Conservation (phyloP, 2,797 vertebrate species). For the Lithobates sylvaticus region DNA sequence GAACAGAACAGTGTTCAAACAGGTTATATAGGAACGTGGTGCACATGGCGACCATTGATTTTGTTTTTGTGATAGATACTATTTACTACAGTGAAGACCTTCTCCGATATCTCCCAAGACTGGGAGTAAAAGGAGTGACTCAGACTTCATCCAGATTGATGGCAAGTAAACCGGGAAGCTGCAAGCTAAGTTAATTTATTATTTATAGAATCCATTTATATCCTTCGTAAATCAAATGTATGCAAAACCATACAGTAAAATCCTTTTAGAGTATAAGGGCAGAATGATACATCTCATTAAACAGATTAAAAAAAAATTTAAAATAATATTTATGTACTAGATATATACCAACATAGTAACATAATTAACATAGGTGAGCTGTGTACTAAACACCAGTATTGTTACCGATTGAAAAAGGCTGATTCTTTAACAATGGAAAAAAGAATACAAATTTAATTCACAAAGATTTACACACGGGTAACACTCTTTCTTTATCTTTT, state of each 20-base stretch:
- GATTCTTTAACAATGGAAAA: no score
- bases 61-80: background rate
- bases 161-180: background rate
- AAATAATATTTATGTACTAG: background rate
- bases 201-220: background rate
- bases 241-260: background rate
- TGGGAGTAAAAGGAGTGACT: background rate
- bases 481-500: no score
- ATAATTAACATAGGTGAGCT: background rate
- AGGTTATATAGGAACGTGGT: background rate
- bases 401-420: background rate
- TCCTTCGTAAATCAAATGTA: background rate
- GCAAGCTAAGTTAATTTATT: background rate
- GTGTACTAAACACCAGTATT: background rate
- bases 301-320: background rate
- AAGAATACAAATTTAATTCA: no score
- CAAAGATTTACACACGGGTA: no score
- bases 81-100: background rate
- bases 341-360: background rate
- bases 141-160: background rate
- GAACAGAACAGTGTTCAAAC: background rate
- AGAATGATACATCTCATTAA: background rate
- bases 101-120: background rate
- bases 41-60: no score
- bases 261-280: background rate